Percentiles rank a stretch among this genome's conserved stretches.
Evolutionary conservation across 2,888 invertebrate genomes (phyloP).

Genomic region (Drosophila nigritarsus): DNA sequence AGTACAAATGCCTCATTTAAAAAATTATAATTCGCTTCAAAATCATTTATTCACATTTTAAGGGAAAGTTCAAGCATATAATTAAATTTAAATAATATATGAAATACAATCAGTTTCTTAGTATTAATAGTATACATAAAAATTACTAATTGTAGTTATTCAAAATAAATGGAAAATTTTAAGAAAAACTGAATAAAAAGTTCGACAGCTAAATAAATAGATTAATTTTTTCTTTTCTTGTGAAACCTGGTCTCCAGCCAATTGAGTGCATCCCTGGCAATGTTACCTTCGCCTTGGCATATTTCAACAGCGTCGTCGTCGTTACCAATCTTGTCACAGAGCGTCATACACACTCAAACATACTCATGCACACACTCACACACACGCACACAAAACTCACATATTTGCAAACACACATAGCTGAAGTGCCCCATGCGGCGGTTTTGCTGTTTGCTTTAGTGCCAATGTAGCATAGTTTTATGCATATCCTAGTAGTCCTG

Average conservation of each 20-base stretch:
- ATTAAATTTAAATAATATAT: neutral
- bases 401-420: constrained; percentile 36
- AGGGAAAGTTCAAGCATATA: neutral
- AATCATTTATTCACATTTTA: neutral
- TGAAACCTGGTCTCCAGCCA: constrained; percentile 15
- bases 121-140: neutral
- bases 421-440: constrained; percentile 46
- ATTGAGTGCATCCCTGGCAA: constrained; percentile 51
- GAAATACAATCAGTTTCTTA: neutral
- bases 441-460: constrained; percentile 78
- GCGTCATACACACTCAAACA: constrained; percentile 27
- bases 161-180: neutral
- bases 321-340: constrained; percentile 60
- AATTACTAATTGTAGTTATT: neutral
- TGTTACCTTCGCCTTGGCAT: constrained; percentile 64
- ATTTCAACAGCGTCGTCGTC: constrained; percentile 53
- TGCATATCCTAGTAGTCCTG: constrained; percentile 73
- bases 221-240: neutral
- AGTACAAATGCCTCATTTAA: neutral
- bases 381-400: constrained; percentile 19
- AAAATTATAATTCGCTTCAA: neutral
- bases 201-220: constrained; percentile 3
- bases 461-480: constrained; percentile 82
- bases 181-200: neutral
- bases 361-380: constrained; percentile 19